phyloP scores from a whole-genome alignment of 2,888 invertebrate genomes.

The Plemyria rubiginata region DNA sequence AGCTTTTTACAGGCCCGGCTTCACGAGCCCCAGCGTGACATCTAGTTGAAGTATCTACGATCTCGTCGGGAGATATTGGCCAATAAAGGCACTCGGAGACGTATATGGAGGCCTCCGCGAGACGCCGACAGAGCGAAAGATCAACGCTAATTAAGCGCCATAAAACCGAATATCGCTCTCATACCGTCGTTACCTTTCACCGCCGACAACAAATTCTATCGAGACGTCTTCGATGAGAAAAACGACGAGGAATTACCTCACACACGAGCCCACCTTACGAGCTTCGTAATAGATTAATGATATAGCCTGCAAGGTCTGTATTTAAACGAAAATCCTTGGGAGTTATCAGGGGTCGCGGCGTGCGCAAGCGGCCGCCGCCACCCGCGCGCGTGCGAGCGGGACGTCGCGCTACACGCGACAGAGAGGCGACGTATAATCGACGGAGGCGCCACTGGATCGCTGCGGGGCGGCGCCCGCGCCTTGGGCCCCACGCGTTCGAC shows the following conservation, averaged over 20 bases:
- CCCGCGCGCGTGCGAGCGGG: constrained; percentile 62
- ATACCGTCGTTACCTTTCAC: constrained; percentile 75
- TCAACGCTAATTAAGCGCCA: constrained; percentile 80
- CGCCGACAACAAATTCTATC: constrained; percentile 65
- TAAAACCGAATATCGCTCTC: constrained; percentile 79
- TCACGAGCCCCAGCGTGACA: constrained; percentile 59
- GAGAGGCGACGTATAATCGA: constrained; percentile 60
- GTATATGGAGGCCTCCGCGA: constrained; percentile 62
- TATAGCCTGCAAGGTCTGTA: constrained; percentile 74
- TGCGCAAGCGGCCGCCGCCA: constrained; percentile 59
- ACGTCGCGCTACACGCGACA: constrained; percentile 46
- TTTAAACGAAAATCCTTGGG: constrained; percentile 66
- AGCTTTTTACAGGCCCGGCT: constrained; percentile 51
- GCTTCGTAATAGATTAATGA: constrained; percentile 82
- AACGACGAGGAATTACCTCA: constrained; percentile 62
- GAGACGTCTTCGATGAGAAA: constrained; percentile 56
- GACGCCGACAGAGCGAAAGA: constrained; percentile 71
- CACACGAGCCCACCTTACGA: constrained; percentile 69
- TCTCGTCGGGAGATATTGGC: constrained; percentile 62
- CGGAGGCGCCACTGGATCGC: constrained; percentile 75
- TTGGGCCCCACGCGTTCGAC: constrained; percentile 77
- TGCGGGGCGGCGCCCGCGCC: constrained; percentile 77
- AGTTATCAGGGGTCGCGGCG: constrained; percentile 52
- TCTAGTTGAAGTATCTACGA: constrained; percentile 69
- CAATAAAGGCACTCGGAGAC: constrained; percentile 66